Evolutionary conservation across 2,888 invertebrate genomes (phyloP).

Genomic region (Ommatoiulus sabulosus): DNA sequence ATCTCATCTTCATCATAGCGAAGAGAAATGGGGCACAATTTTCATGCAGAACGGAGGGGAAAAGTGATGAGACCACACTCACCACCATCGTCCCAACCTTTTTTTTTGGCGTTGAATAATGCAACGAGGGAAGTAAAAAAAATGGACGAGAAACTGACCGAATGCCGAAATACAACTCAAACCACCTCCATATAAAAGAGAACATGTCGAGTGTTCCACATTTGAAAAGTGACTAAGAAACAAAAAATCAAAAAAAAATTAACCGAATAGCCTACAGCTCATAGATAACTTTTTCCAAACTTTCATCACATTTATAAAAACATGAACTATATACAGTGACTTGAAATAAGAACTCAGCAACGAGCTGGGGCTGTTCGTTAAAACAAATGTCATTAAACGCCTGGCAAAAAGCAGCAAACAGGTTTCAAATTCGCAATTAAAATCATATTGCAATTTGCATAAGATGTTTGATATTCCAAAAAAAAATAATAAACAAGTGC

Average conservation of each 20-base stretch:
- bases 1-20: neutral
- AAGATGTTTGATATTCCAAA: neutral
- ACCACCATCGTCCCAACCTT: neutral
- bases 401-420: neutral
- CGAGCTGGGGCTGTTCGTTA: neutral
- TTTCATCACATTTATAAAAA: neutral
- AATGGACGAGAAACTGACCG: neutral
- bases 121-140: neutral
- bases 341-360: neutral
- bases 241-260: neutral
- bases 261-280: slow-evolving; percentile 5
- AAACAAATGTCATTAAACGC: neutral
- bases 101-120: neutral
- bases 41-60: neutral
- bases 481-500: too few species aligned
- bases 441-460: neutral
- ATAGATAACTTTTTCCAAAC: neutral
- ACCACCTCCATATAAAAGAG: neutral
- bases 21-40: neutral
- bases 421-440: neutral
- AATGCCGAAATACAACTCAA: neutral
- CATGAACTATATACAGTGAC: neutral
- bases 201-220: slow-evolving; percentile 20
- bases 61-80: slow-evolving; percentile 26
- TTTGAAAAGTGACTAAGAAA: neutral